Base-by-base conservation (phyloP, 2,113 vertebrate species). In the Sylvietta virens region DNA sequence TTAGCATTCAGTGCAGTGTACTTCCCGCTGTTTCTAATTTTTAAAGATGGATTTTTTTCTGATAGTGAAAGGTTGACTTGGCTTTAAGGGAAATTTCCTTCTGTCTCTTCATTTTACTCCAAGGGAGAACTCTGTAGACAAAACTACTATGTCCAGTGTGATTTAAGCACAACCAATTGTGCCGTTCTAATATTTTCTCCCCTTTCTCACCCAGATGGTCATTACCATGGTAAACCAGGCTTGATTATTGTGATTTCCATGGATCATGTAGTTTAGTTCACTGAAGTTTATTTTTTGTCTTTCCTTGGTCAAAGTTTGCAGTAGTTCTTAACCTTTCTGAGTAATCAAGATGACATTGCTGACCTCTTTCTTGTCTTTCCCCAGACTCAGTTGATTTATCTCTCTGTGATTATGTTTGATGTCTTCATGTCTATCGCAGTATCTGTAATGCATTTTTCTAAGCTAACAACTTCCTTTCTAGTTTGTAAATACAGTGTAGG, bases 401-500 rank as follows among this genome's bases (percentile, higher is more conserved):
- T 88, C 16, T 65, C 37, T 86, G 64, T 84, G 92, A 94, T 60
- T 83, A 61, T 80, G 73, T 91, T 92, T 95, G 67, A 88, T 94
- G 88, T 89, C 70, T 78, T 91, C 71, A 19, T 83, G 64, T 77
- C 77, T 72, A 54, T 77, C 47, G 4, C 66, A 78, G 71, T 74
- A 61, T 87, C 83, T 81, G 31, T 78, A 81, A 73, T 44, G 56
- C 42, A 14, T 85, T 94, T 93, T 94, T 91, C 62, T 51, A 37
- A 85, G 44, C 58, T 73, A 65, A 79, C 65, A 86, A 85, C 70
- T 95, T 93, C 58, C 54, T 80, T 95, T 94, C 44, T 73, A 40
- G 86, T 92, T 94, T 93, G 95, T 94, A 95, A 96, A 96, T 94
- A 96, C 39, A 71, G 58, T 79, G 90, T 91, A 87, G 94, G 92